Conservation (phyloP, 53 echinoderm and acorn worm genomes). For the Paracentrotus lividus region DNA sequence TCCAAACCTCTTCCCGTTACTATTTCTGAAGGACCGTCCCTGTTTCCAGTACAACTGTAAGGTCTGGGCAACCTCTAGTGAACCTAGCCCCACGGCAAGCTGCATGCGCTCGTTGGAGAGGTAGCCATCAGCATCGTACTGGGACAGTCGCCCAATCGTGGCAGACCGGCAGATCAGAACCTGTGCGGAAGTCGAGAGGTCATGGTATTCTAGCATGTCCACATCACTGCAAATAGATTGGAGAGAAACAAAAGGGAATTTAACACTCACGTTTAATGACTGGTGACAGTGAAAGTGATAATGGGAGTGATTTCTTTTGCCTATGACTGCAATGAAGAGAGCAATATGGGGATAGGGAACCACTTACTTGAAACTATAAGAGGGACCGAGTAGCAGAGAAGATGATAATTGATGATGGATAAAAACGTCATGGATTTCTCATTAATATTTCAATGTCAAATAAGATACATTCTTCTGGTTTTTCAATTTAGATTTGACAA, state of each 20-base stretch:
- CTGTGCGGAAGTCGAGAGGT: conserved; percentile 77
- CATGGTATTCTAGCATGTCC: conserved; percentile 80
- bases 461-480: neutral
- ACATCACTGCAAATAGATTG: conserved; percentile 80
- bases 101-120: conserved; percentile 83
- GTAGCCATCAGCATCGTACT: conserved; percentile 92
- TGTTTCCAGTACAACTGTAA: conserved; percentile 79
- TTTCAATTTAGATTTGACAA: too few species aligned
- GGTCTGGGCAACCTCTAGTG: conserved; percentile 89
- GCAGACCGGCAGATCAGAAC: conserved; percentile 81
- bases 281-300: too few species aligned
- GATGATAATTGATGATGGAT: neutral
- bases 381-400: too few species aligned
- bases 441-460: neutral
- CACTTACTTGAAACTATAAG: too few species aligned
- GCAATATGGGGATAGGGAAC: too few species aligned
- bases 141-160: conserved; percentile 79
- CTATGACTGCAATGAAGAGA: too few species aligned
- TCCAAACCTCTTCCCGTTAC: conserved; percentile 82
- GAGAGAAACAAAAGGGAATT: neutral
- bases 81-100: conserved; percentile 88
- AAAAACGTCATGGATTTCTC: neutral
- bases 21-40: conserved; percentile 65
- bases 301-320: too few species aligned
- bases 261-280: neutral